phyloP scores from a whole-genome alignment of 2,113 vertebrate genomes.

The Brachirus orientalis region DNA sequence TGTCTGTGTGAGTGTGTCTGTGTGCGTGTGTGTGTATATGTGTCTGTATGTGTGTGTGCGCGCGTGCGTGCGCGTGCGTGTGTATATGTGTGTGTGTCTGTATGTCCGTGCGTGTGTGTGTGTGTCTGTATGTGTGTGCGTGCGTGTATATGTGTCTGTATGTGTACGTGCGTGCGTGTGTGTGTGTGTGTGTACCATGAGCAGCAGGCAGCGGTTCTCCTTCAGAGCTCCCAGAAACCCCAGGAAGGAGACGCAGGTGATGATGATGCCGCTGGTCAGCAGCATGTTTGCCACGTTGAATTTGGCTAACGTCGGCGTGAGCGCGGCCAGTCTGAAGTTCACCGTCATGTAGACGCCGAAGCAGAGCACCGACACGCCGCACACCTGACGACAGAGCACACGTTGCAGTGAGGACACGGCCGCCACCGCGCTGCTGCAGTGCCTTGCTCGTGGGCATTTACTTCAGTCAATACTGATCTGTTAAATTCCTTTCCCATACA shows the following conservation, averaged over 20 bases:
- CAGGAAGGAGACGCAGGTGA: constrained; percentile 89
- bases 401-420: background rate
- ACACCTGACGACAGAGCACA: constrained; percentile 72
- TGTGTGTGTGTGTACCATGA: constrained; percentile 78
- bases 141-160: background rate
- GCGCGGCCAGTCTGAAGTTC: constrained; percentile 50
- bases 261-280: constrained; percentile 83
- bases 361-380: constrained; percentile 80
- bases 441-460: background rate
- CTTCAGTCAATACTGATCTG: too few relatives aligned
- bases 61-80: too few relatives aligned
- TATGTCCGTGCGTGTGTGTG: background rate
- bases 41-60: too few relatives aligned
- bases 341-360: constrained; percentile 81
- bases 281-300: constrained; percentile 80
- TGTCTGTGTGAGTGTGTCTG: too few relatives aligned
- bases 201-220: constrained; percentile 89
- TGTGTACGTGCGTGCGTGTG: background rate
- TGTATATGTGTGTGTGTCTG: too few relatives aligned
- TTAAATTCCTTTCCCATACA: too few relatives aligned
- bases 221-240: constrained; percentile 90
- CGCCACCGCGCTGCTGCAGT: background rate
- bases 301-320: constrained; percentile 72
- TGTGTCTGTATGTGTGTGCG: background rate
- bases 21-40: too few relatives aligned